Evolutionary conservation across 1,140 invertebrate species (phyloP), one percentile per base, ranked within the genome.

Genomic region (Lepidotrigona ventralis): DNA sequence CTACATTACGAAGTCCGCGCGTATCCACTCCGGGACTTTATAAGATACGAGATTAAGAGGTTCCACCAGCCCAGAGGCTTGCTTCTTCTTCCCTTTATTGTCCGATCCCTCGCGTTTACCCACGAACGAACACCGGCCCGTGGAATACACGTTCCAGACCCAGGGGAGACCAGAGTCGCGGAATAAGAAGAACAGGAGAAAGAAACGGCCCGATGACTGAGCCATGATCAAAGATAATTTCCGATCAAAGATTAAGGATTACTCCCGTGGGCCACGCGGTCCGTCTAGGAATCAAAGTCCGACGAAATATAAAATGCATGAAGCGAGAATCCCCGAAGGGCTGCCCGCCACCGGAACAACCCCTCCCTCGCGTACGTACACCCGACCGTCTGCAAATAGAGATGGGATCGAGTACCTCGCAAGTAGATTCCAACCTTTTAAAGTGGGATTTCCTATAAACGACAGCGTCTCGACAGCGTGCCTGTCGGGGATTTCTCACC

Each of bases 241-340:
- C 89, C 89, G 90, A 92, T 93, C 89, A 92, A 93, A 93, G 91
- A 93, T 93, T 92, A 92, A 92, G 88, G 90, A 92, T 93, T 88
- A 90, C 89, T 92, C 91, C 87, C 87, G 75, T 77, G 90, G 86
- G 89, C 60, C 83, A 68, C 80, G 83, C 86, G 92, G 89, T 88
- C 87, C 88, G 89, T 91, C 88, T 88, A 82, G 86, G 92, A 93
- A 93, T 93, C 92, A 93, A 93, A 93, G 92, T 91, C 93, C 85
- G 81, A 66, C 81, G 88, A 92, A 93, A 93, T 93, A 93, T 92
- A 93, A 93, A 93, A 93, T 93, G 93, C 92, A 93, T 93, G 93
- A 93, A 92, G 89, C 89, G 85, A 81, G 77, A 91, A 91, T 93
- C 92, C 90, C 92, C 70, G 0, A 72, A 70, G 92, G 89, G 88